phyloP scores from a whole-genome alignment of 2,113 vertebrate species.

The Sinosuthora webbiana region DNA sequence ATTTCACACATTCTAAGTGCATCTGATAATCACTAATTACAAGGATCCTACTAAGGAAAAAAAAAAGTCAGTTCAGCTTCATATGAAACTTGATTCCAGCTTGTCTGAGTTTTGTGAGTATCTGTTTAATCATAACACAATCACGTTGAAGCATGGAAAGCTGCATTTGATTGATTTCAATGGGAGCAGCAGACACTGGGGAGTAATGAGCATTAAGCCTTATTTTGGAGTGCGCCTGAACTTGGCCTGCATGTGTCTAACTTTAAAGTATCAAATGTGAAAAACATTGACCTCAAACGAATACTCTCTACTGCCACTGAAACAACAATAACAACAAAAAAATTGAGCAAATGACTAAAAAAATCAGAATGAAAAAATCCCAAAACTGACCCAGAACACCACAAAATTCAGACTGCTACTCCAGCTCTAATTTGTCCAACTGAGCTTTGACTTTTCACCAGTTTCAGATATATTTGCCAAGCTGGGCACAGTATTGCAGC shows the following conservation, averaged over 20 bases:
- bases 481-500: not conserved
- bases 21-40: conserved; percentile 63
- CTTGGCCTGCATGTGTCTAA: not conserved
- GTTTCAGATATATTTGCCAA: not conserved
- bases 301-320: rapidly evolving
- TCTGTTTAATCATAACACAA: conserved; percentile 51
- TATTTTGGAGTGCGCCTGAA: not conserved
- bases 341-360: rapidly evolving
- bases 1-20: conserved; percentile 50
- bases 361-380: not conserved
- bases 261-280: not conserved
- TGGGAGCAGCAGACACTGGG: not conserved
- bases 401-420: not conserved
- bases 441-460: not conserved
- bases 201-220: not conserved
- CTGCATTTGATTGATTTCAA: not conserved
- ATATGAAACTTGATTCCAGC: conserved; percentile 33
- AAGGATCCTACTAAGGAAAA: conserved; percentile 34
- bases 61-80: not conserved
- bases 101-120: conserved; percentile 51
- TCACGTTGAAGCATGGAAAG: not conserved
- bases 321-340: not conserved
- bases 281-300: not conserved
- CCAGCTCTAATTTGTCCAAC: not conserved
- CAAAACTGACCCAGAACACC: not conserved